Percentiles rank a stretch among this genome's conserved stretches.
These are phyloP conservation scores for Lomographa bimaculata DNA, from an alignment of 2,888 invertebrate species.

Conservation along the genomic window DNA sequence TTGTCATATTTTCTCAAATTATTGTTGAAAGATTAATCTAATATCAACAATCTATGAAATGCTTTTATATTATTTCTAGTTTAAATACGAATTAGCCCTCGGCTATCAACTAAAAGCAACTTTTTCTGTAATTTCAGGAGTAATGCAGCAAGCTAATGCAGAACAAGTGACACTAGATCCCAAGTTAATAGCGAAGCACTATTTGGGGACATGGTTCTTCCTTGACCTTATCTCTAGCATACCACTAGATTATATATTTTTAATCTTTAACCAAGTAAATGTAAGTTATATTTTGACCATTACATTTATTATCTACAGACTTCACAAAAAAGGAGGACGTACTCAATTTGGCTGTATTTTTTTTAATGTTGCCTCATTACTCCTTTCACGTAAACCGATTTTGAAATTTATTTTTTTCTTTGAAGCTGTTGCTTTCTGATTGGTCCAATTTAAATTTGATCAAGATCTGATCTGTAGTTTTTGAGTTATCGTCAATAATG, in stretches of 20 bases:
- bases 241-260: slow-evolving; percentile 99
- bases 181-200: slow-evolving; percentile 99
- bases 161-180: slow-evolving; percentile 99
- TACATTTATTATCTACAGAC: slow-evolving; percentile 78
- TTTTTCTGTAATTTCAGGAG: slow-evolving; percentile 88
- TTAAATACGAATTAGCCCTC: no score
- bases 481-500: no score
- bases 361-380: slow-evolving; percentile 83
- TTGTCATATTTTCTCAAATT: no score
- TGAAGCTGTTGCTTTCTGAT: slow-evolving; percentile 64
- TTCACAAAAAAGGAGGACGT: no score
- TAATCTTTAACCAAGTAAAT: slow-evolving; percentile 99
- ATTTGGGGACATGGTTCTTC: slow-evolving; percentile 99
- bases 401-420: slow-evolving; percentile 63
- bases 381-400: slow-evolving; percentile 80
- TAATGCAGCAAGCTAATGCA: slow-evolving; percentile 99
- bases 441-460: no score
- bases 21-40: no score
- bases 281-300: slow-evolving; percentile 85
- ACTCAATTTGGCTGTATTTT: no score
- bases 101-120: slow-evolving; percentile 7
- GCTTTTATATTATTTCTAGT: no score
- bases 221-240: slow-evolving; percentile 99
- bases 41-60: no score
- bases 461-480: no score